Conservation (phyloP, 2,113 vertebrate species). For the Leptobrachium leishanense region DNA sequence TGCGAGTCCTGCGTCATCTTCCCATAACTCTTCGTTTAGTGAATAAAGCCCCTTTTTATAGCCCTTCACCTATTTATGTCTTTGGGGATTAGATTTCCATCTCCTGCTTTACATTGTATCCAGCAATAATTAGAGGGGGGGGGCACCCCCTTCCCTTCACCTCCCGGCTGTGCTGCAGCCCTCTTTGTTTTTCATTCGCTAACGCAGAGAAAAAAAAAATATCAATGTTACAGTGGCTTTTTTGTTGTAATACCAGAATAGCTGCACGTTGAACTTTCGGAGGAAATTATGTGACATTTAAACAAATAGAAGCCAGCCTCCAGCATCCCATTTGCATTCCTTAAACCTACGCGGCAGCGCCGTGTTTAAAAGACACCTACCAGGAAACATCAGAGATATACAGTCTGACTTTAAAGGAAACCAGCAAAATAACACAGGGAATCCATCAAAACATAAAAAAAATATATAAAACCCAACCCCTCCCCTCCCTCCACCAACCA, state of each 20-base stretch:
- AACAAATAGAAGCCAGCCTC: slow-evolving; percentile 1
- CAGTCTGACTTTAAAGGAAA: slow-evolving; percentile 8
- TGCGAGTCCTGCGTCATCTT: too few species aligned
- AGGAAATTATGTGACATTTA: slow-evolving; percentile 12
- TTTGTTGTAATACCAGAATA: slow-evolving; percentile 16
- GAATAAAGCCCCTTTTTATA: too few species aligned
- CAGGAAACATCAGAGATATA: slow-evolving; percentile 4
- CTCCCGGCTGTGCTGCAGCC: too few species aligned
- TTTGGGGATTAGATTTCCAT: too few species aligned
- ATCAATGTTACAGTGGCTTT: neutral
- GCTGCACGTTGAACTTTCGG: neutral
- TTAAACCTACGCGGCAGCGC: neutral
- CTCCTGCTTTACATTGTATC: too few species aligned
- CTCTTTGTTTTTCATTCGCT: neutral
- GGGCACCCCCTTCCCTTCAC: too few species aligned
- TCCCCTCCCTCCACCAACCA: neutral
- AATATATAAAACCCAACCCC: slow-evolving; percentile 6
- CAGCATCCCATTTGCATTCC: slow-evolving; percentile 5
- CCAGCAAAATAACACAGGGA: neutral
- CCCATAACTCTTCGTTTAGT: too few species aligned
- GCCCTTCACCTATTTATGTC: too few species aligned
- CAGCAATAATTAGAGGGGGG: too few species aligned
- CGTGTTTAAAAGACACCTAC: neutral
- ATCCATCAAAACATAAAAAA: too few species aligned
- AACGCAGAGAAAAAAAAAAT: neutral